These are phyloP conservation scores for Dolichotis patagonum DNA, from an alignment of 2,113 vertebrate species.

Conservation along the genomic window DNA sequence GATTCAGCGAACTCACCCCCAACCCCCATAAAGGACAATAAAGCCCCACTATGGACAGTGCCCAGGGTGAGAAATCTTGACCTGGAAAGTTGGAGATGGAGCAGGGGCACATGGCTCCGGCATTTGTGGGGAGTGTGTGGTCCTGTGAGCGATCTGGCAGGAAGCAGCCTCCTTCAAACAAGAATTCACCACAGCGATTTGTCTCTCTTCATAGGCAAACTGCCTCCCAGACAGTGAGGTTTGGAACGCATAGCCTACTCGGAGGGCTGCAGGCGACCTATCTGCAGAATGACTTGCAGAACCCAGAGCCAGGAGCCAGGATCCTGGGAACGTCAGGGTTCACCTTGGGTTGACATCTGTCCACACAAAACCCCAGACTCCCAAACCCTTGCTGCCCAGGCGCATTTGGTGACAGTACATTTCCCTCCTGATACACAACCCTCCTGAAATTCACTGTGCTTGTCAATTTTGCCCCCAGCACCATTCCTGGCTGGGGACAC, in stretches of 20 bases:
- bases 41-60: background rate
- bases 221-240: background rate
- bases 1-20: no score
- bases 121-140: background rate
- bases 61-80: background rate
- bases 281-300: background rate
- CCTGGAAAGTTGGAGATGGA: background rate
- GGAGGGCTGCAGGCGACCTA: background rate
- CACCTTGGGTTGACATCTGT: background rate
- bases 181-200: background rate
- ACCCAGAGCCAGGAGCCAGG: background rate
- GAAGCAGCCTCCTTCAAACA: background rate
- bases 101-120: background rate
- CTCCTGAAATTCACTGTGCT: slow-evolving; percentile 75
- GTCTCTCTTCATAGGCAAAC: background rate
- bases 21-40: background rate
- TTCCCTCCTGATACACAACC: slow-evolving; percentile 72
- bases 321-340: background rate
- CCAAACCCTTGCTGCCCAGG: slow-evolving; percentile 78
- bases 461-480: slow-evolving; percentile 35
- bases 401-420: slow-evolving; percentile 73
- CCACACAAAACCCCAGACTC: slow-evolving; percentile 82
- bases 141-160: background rate
- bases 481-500: slow-evolving; percentile 73
- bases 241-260: background rate